Evolutionary conservation across 2,888 invertebrate genomes (phyloP), one percentile per base, ranked within the genome.

Genomic region (Drosophila mulleri): DNA sequence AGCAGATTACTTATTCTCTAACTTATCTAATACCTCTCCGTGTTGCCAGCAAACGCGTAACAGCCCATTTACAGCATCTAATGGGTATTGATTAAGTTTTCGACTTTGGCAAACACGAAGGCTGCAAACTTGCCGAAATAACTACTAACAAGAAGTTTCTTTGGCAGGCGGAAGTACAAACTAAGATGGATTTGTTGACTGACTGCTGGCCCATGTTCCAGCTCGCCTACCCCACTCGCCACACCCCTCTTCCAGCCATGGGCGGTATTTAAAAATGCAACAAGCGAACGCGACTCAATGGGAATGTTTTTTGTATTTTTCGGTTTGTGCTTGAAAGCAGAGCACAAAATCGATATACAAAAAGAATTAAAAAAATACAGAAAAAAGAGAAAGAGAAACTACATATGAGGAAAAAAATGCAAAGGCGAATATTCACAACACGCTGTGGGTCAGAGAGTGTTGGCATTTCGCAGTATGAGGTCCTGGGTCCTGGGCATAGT

Each of bases 181-280:
- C 70, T 70, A 74, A 78, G 78, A 78, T 74, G 64, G 74, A 78
- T 74, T 69, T 54, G 41, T 29, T 56, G 39, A 26, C 66, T 23
- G 20, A 20, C 29, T 48, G 35, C 20, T 26, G 37, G 7, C 14
- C 32, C 12, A 7, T 26, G 26, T 16, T 47, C 20, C 12, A 9
- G 0, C 1, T 7, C n/a, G 1, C 5, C 29, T n/a, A 23, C 3
- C 23, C 6, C 20, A 11, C 26, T 29, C 7, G 37, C 32, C 32
- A 5, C 26, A 9, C 50, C 32, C 20, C 35, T 20, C 18, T 12
- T 14, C 8, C 52, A 14, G 32, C 8, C 3, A 11, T 16, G 26
- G 41, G 26, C n/a, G 58, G 66, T 80, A 80, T 75, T 84, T 84
- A 80, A 86, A 84, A 86, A 84, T 84, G 87, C 83, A 84, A 83